Base-by-base conservation (phyloP, 1,140 invertebrate species). In the Caenorhabditis brenneri region DNA sequence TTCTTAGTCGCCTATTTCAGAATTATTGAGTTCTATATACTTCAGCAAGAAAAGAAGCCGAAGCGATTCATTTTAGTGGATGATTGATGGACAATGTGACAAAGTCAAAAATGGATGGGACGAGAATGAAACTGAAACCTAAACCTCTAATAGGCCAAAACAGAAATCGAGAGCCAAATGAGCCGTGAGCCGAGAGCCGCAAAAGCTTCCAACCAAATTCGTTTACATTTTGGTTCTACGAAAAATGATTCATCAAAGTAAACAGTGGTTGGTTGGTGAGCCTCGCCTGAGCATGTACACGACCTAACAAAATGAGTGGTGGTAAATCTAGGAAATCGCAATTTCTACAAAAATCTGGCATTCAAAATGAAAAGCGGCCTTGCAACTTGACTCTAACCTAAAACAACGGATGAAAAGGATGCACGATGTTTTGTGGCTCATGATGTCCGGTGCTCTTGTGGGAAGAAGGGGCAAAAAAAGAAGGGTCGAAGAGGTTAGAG, bases 191-290 rank as follows among this genome's bases (percentile, higher is more conserved):
- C 29, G 29, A 74, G 36, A 46, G 7, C 29, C 16, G 65, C 36
- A n/a, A 74, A n/a, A 74, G 65, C 65, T 31, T 74, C 36, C 65
- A 42, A 24, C 65, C 65, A 74, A 74, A 74, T 74, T 74, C 65
- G 65, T 74, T 74, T 74, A 74, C 65, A 74, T 74, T 74, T 74
- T 74, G 65, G 65, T 74, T 74, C 65, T 74, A 74, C 65, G 65
- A 74, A 74, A 74, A 74, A 36, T 74, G 65, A 74, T 74, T 74
- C 65, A 74, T 74, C 65, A 74, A 74, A 74, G 65, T 74, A 74
- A 74, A 74, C 65, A 74, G 65, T 74, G 58, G 58, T 36, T 65
- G 65, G 29, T 10, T 55, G 65, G 65, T n/a, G 33, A 42, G 15
- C n/a, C 36, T 36, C 2, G n/a, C 58, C 58, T n/a, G 12, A 42